Base-by-base conservation (phyloP, 2,888 invertebrate species). In the Noctua comes region DNA sequence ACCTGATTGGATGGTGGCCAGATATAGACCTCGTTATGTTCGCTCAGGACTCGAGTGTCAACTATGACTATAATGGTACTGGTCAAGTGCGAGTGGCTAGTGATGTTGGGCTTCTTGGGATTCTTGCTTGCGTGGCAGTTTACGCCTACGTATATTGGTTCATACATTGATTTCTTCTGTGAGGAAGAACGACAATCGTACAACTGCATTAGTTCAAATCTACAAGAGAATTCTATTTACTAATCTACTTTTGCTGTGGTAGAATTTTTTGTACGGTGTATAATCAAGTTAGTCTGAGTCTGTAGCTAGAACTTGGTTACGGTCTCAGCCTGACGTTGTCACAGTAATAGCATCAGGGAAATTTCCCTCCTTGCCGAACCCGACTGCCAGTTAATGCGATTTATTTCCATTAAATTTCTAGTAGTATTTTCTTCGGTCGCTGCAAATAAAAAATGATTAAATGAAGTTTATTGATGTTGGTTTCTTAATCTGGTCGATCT, bases 1-100 rank as follows among this genome's bases (percentile, higher is more conserved):
- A 95, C 95, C 95, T 95, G 95, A 95, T 96, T 96, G 96, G 96
- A 94, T 86, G 86, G 76, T 86, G 83, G 96, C 96, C 96, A 96
- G 95, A 89, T 90, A 91, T 91, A 91, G 90, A 90, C 90, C 91
- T 91, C 88, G 91, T 93, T 93, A 93, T 88, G 85, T 73, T 86
- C 76, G 80, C 83, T 83, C 87, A 91, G 91, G 89, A 91, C 89
- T 90, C 87, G 84, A 87, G 79, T 86, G 87, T 90, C 87, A 75
- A 76, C 86, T 88, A 86, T 86, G 86, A 83, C 80, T 88, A 88
- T 86, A 87, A 85, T 76, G 77, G 82, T 77, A 85, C 77, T 83
- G 77, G 80, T 84, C 74, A 81, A 84, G 82, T 82, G 73, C 69
- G 71, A 82, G 65, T 71, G 73, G 48, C 62, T 57, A 72, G 83